phyloP scores from a whole-genome alignment of 2,113 vertebrate species.

The Sialia sialis region DNA sequence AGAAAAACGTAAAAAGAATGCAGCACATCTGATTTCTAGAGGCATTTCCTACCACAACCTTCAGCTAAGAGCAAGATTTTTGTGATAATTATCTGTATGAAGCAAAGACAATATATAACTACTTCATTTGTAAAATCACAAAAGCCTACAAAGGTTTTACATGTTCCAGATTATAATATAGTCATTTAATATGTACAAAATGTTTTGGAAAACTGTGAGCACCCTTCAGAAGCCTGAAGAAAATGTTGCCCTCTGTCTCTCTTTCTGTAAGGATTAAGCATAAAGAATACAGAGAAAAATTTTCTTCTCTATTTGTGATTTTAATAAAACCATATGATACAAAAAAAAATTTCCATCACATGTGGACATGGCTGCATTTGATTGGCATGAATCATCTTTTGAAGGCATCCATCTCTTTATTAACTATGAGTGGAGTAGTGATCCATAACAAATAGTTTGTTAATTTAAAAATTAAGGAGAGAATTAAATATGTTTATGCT shows the following conservation, averaged over 20 bases:
- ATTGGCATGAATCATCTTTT: not conserved
- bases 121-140: not conserved
- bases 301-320: not conserved
- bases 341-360: not conserved
- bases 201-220: not conserved
- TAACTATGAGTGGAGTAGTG: not conserved
- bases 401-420: not conserved
- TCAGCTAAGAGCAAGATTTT: not conserved
- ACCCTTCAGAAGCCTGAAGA: not conserved
- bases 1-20: not conserved
- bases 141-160: not conserved
- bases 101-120: not conserved
- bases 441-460: not conserved
- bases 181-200: not conserved
- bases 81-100: not conserved
- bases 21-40: not conserved
- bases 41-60: not conserved
- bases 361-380: not conserved
- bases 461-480: not conserved
- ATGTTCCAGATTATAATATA: not conserved
- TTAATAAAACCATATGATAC: not conserved
- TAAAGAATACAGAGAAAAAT: not conserved
- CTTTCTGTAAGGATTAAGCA: not conserved
- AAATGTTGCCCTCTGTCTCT: not conserved
- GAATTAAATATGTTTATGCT: not conserved